Conservation (phyloP, 2,797 vertebrate genomes). For the Cyclura pinguis region DNA sequence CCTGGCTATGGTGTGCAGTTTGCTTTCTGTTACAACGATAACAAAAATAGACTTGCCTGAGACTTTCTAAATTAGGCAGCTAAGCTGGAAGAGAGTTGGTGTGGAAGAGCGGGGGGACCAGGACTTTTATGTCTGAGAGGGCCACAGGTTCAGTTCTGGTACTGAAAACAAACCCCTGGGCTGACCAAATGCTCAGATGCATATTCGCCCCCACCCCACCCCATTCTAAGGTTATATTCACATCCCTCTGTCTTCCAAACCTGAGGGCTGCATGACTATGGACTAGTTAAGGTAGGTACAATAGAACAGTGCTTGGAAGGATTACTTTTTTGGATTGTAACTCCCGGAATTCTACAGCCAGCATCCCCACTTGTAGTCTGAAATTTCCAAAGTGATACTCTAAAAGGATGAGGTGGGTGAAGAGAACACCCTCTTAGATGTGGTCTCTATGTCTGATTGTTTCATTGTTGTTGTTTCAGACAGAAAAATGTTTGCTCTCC, state of each 20-base stretch:
- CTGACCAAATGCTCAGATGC: not conserved
- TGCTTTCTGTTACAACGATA: not conserved
- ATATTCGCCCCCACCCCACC: not conserved
- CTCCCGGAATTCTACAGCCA: no score
- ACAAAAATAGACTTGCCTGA: not conserved
- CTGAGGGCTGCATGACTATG: not conserved
- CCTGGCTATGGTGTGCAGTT: not conserved
- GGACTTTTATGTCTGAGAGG: not conserved
- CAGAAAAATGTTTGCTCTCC: slow-evolving; percentile 82
- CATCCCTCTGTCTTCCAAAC: not conserved
- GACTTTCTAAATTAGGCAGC: not conserved
- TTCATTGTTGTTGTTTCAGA: slow-evolving; percentile 52
- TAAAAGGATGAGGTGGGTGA: not conserved
- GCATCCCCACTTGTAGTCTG: not conserved
- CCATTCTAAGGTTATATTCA: not conserved
- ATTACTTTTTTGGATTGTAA: no score
- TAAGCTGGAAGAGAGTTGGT: not conserved
- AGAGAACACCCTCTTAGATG: not conserved
- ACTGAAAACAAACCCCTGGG: not conserved
- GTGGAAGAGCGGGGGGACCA: not conserved
- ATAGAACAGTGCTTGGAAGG: no score
- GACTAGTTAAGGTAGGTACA: not conserved
- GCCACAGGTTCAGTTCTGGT: not conserved
- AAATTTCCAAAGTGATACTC: not conserved
- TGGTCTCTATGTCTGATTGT: slow-evolving; percentile 5